phyloP scores from a whole-genome alignment of 2,888 invertebrate species.

The Eupithecia pulchellata region DNA sequence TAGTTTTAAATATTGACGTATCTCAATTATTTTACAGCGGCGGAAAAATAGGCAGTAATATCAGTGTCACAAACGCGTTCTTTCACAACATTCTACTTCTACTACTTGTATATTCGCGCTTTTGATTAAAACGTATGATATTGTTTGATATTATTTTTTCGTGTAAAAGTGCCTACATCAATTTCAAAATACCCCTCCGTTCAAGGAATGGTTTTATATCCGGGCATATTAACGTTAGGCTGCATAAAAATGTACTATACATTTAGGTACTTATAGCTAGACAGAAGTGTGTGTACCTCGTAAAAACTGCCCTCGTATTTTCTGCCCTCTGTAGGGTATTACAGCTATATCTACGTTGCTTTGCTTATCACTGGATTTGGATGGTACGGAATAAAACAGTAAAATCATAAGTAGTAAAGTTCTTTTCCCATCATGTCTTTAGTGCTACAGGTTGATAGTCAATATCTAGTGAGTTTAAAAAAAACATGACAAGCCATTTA shows the following conservation, averaged over 20 bases:
- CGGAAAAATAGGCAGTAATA: neutral
- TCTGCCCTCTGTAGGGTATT: slow-evolving; percentile 55
- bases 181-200: slow-evolving; percentile 11
- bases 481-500: neutral
- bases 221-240: slow-evolving; percentile 55
- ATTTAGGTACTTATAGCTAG: slow-evolving; percentile 51
- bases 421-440: slow-evolving; percentile 12
- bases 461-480: neutral
- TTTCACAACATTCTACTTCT: neutral
- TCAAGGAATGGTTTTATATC: slow-evolving; percentile 36
- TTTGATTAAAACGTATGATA: neutral
- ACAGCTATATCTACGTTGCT: slow-evolving; percentile 54
- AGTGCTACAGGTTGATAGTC: neutral
- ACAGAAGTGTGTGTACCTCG: slow-evolving; percentile 69
- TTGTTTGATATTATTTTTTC: neutral
- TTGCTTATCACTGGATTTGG: slow-evolving; percentile 58
- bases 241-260: slow-evolving; percentile 50
- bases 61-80: neutral
- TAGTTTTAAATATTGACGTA: neutral
- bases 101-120: neutral
- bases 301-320: slow-evolving; percentile 71
- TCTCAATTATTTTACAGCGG: neutral
- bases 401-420: slow-evolving; percentile 33
- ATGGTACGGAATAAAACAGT: slow-evolving; percentile 41
- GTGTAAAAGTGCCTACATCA: neutral